phyloP scores from a whole-genome alignment of 2,113 vertebrate species.

The Chunga burmeisteri region DNA sequence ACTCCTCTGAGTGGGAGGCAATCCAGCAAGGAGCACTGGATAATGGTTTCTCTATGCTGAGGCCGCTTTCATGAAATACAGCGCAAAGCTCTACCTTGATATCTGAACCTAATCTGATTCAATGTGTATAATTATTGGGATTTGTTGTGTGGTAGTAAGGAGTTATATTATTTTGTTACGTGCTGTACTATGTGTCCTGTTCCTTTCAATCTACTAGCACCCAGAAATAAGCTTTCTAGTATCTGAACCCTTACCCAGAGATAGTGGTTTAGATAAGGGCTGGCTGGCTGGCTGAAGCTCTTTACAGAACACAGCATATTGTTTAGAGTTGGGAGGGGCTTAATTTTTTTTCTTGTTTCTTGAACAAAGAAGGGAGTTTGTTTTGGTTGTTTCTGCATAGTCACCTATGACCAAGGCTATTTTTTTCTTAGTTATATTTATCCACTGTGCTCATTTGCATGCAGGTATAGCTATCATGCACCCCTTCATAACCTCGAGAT shows the following conservation, averaged over 20 bases:
- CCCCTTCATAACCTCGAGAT: neutral
- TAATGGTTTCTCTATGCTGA: conserved; percentile 48
- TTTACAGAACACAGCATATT: neutral
- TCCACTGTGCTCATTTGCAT: neutral
- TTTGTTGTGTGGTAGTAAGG: neutral
- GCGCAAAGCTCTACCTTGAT: conserved; percentile 18
- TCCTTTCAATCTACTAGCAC: neutral
- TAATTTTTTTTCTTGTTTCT: neutral
- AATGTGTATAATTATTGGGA: neutral
- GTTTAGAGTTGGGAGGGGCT: neutral
- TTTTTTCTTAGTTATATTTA: neutral
- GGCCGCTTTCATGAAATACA: conserved; percentile 23
- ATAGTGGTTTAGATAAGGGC: conserved; percentile 4
- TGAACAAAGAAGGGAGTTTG: neutral
- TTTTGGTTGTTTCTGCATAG: neutral
- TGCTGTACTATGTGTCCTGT: neutral
- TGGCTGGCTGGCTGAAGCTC: neutral
- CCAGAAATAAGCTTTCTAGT: conserved; percentile 18
- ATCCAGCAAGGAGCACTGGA: conserved; percentile 38
- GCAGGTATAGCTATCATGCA: neutral
- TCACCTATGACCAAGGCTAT: neutral
- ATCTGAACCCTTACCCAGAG: neutral
- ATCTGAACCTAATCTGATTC: conserved; percentile 43
- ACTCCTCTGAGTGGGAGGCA: conserved; percentile 37
- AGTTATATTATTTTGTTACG: neutral